phyloP scores from a whole-genome alignment of 2,888 invertebrate genomes.

The Cosmorhoe ocellata region DNA sequence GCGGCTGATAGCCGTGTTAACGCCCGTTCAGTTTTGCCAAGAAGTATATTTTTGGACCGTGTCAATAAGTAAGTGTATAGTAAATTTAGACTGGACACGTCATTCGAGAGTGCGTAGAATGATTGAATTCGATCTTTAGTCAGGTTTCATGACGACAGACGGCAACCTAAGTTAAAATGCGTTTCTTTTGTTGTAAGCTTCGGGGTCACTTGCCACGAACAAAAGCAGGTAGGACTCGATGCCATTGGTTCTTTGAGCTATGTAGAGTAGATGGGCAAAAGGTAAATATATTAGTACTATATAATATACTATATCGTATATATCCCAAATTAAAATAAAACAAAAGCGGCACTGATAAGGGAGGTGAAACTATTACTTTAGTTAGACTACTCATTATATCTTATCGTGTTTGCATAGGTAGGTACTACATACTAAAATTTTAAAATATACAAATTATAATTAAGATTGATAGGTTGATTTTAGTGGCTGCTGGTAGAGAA shows the following conservation, averaged over 20 bases:
- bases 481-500: no score
- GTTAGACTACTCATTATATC: neutral
- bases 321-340: no score
- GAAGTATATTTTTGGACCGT: constrained; percentile 80
- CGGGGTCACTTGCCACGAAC: constrained; percentile 38
- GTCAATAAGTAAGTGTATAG: constrained; percentile 81
- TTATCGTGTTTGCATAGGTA: constrained; percentile 9
- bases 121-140: constrained; percentile 62
- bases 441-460: constrained; percentile 1
- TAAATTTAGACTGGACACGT: constrained; percentile 78
- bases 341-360: neutral
- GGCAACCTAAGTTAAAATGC: constrained; percentile 24
- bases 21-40: constrained; percentile 81
- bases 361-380: neutral
- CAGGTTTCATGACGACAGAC: constrained; percentile 41
- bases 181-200: constrained; percentile 43
- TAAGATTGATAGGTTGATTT: constrained; percentile 8
- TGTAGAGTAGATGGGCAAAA: constrained; percentile 1
- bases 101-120: constrained; percentile 63
- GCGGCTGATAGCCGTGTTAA: constrained; percentile 79
- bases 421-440: neutral
- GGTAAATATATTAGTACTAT: neutral
- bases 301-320: no score
- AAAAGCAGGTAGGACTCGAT: constrained; percentile 26
- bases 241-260: constrained; percentile 3